phyloP scores from a whole-genome alignment of 2,797 vertebrate species.

The Enteromius treurensis region DNA sequence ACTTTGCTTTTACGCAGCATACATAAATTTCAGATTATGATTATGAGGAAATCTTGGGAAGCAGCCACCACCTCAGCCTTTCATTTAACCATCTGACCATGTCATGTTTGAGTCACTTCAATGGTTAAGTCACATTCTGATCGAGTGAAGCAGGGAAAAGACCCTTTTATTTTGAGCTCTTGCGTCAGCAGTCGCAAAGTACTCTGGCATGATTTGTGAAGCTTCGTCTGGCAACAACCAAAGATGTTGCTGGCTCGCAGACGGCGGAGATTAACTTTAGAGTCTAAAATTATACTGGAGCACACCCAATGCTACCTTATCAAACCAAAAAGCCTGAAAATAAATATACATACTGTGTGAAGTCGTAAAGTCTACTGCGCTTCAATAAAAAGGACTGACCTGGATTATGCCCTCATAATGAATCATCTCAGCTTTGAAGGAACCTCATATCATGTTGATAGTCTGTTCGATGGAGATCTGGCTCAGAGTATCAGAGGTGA shows the following conservation, averaged over 20 bases:
- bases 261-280: conserved; percentile 3
- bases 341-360: conserved; percentile 10
- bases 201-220: conserved; percentile 25
- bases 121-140: conserved; percentile 42
- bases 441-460: conserved; percentile 12
- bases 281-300: conserved; percentile 33
- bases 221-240: conserved; percentile 40
- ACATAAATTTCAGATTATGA: conserved; percentile 42
- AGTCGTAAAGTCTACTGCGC: conserved; percentile 3
- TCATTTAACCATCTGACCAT: conserved; percentile 28
- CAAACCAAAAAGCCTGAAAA: conserved; percentile 23
- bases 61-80: conserved; percentile 20
- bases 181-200: conserved; percentile 27
- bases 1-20: background rate
- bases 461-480: conserved; percentile 8
- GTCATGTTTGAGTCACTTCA: conserved; percentile 18
- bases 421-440: conserved; percentile 22
- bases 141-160: conserved; percentile 42
- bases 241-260: conserved; percentile 10
- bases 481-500: conserved; percentile 17
- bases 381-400: conserved; percentile 34
- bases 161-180: conserved; percentile 26
- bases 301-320: conserved; percentile 42
- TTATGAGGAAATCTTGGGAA: conserved; percentile 34
- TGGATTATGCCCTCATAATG: conserved; percentile 15